Evolutionary conservation across 2,113 vertebrate genomes (phyloP), one percentile per base, ranked within the genome.

Genomic region (Corapipo altera): DNA sequence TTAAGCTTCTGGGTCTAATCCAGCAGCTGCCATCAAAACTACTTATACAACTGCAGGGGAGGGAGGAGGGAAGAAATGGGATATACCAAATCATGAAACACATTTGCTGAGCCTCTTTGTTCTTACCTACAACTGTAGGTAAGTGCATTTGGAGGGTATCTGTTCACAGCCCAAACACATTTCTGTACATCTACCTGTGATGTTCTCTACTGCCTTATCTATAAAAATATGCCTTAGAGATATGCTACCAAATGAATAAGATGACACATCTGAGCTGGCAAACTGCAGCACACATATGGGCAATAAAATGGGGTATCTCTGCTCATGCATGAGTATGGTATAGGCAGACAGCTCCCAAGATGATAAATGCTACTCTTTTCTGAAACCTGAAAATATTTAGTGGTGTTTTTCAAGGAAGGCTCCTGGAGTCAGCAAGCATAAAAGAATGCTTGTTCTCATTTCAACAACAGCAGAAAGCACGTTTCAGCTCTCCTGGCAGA

Each of bases 1-100:
- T 98, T 97, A 98, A 98, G 98, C 98, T 98, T 94, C 91, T 97
- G 91, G 98, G 97, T 96, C 97, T 98, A 97, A 98, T 96, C 97
- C 95, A 96, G 95, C 97, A 97, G 97, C 97, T 97, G 94, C 96
- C 97, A 97, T 97, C 95, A 97, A 97, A 96, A 97, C 93, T 95
- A 98, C 96, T 98, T 97, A 98, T 4, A 96, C 89, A 97, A 97
- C 71, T 95, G 79, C 85, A 96, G n/a, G 78, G 78, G 85, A 96
- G 32, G 81, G 83, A 94, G 96, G 59, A 72, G 82, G 93, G 73
- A 72, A 76, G 64, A 52, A 69, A 90, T 15, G 66, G 78, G 90
- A 96, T 83, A 97, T 13, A 95, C 62, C 93, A 85, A 89, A 91
- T 86, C 84, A 43, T 23, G 57, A 75, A 93, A 90, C 46, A 70